Conservation (phyloP, 2,888 invertebrate genomes). For the Campoplex capitator region DNA sequence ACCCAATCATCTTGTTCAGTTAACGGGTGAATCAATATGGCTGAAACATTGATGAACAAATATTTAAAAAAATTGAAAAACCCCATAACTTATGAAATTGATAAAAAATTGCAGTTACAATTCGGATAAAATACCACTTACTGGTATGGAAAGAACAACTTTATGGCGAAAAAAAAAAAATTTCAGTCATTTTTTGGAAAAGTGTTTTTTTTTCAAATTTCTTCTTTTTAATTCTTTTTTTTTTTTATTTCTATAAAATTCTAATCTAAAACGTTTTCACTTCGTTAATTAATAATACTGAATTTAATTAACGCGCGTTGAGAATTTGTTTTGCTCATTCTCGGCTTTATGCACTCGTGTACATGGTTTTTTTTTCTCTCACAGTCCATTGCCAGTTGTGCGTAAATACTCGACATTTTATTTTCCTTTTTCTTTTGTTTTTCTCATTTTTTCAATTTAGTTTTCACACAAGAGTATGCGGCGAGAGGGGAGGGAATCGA, state of each 20-base stretch:
- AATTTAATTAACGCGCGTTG: conserved; percentile 2
- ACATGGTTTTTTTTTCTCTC: conserved; percentile 34
- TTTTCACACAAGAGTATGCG: conserved; percentile 38
- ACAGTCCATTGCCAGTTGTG: conserved; percentile 13
- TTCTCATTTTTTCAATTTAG: conserved; percentile 47
- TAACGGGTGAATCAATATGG: too few species aligned
- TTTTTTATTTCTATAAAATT: too few species aligned
- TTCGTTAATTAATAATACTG: conserved; percentile 31
- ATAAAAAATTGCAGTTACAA: too few species aligned
- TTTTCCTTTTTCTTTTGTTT: conserved; percentile 32
- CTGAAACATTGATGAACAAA: too few species aligned
- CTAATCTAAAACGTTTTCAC: background rate
- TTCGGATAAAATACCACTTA: too few species aligned
- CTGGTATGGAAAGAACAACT: too few species aligned
- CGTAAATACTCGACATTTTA: conserved; percentile 47
- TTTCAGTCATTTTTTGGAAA: too few species aligned
- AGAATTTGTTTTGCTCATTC: conserved; percentile 42
- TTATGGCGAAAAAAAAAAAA: too few species aligned
- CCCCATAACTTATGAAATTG: too few species aligned
- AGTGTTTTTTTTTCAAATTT: too few species aligned
- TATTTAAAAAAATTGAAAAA: too few species aligned
- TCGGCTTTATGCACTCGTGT: background rate
- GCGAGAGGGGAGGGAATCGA: conserved; percentile 58
- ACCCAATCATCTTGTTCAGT: background rate
- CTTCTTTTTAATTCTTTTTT: too few species aligned